Evolutionary conservation across 2,797 vertebrate species (phyloP).

Genomic region (Acrocephalus scirpaceus): DNA sequence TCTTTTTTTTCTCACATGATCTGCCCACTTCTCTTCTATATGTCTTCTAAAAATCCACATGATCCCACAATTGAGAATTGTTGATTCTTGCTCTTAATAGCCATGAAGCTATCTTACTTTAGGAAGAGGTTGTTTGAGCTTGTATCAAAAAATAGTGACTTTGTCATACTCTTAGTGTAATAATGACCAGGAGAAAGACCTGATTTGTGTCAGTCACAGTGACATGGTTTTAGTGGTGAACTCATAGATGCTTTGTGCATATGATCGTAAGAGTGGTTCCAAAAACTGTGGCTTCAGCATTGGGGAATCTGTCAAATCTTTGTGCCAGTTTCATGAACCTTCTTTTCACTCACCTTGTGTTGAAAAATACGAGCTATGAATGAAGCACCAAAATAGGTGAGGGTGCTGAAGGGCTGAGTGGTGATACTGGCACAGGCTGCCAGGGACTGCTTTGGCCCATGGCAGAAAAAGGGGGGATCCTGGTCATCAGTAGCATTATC

Average conservation of each 20-base stretch:
- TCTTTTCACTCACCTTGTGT: background rate
- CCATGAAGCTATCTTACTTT: background rate
- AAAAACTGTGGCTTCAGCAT: background rate
- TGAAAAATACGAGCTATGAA: background rate
- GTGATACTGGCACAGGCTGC: background rate
- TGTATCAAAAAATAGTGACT: fast-evolving
- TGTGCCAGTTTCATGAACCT: background rate
- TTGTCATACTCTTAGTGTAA: background rate
- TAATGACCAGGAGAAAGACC: background rate
- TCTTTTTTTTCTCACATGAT: background rate
- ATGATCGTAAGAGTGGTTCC: background rate
- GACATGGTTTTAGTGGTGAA: background rate
- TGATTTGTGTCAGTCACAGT: background rate
- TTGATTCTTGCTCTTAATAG: background rate
- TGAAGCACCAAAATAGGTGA: background rate
- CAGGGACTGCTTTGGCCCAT: background rate
- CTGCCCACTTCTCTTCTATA: background rate
- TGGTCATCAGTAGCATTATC: fast-evolving
- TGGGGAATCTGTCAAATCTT: background rate
- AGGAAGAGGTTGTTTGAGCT: background rate
- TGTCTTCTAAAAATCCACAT: background rate
- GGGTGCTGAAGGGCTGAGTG: background rate
- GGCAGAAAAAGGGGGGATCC: background rate
- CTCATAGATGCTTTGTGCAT: background rate
- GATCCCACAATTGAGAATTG: background rate